Evolutionary conservation across 2,113 vertebrate species (phyloP), one percentile per base, ranked within the genome.

Genomic region (Rhagologus leucostigma): DNA sequence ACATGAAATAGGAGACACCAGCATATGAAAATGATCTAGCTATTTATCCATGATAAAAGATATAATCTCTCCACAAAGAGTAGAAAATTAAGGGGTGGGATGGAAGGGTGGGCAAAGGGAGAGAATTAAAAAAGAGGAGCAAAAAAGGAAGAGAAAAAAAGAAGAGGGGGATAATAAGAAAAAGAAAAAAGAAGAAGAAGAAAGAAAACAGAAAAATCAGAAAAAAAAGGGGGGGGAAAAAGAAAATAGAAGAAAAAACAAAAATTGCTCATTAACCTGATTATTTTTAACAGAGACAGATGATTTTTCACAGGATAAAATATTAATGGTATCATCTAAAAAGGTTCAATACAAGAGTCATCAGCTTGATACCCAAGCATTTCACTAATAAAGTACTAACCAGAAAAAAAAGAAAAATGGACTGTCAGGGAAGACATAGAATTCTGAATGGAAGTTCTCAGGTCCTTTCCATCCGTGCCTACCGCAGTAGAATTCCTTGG

Each of bases 131-230:
- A 2, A 4, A 27, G 13, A 57, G 3, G 8, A 32, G 35, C 11
- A 53, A 75, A 67, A 68, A 21, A 7, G 10, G 18, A 67, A 39
- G 7, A 33, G 10, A 5, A 41, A 26, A 55, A 44, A 10, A 4
- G 3, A 13, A 41, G 1, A 16, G 4, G 7, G 3, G 4, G 8
- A 56, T 14, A 22, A 22, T 56, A 33, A 23, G 2, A 1, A 4
- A 49, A 1, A 3, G 5, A 6, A 14, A 22, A 2, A 8, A 9
- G 26, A 39, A 7, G 9, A 23, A 29, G 4, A 8, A 16, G 2
- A 15, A 33, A 7, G 3, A 7, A n/a, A 23, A 8, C 15, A 27
- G 16, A 5, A 29, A 21, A 23, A 44, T 5, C 13, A 35, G n/a
- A 15, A 11, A 4, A 6, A 42, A 42, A 42, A 42, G 3, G 6